phyloP scores from a whole-genome alignment of 2,113 vertebrate species.

The Phalacrocorax aristotelis region DNA sequence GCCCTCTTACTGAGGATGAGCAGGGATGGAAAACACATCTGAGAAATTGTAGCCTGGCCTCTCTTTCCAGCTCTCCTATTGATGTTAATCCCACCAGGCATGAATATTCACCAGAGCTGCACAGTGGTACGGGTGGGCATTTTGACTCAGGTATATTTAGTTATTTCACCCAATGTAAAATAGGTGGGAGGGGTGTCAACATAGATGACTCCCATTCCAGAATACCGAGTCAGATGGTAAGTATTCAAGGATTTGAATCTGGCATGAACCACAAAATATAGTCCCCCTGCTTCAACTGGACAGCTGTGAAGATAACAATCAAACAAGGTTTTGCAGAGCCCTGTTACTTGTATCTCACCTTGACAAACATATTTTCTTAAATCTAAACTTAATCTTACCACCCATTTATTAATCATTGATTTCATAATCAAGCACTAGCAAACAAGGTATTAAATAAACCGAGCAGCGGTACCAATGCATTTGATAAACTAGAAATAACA shows the following conservation, averaged over 20 bases:
- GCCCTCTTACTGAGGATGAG: neutral
- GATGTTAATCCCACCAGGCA: neutral
- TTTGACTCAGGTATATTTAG: neutral
- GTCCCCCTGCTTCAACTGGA: neutral
- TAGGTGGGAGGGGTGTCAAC: neutral
- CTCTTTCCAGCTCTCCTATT: neutral
- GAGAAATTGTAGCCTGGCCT: neutral
- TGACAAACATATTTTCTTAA: slow-evolving; percentile 4
- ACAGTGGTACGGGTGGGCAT: neutral
- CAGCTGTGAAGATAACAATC: neutral
- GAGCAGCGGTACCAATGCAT: slow-evolving; percentile 26
- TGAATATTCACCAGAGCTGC: neutral
- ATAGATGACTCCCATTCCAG: neutral
- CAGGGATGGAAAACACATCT: neutral
- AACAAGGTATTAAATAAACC: slow-evolving; percentile 37
- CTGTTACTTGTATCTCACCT: neutral
- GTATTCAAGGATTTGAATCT: neutral
- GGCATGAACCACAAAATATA: neutral
- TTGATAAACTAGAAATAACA: slow-evolving; percentile 51
- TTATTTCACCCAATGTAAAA: neutral
- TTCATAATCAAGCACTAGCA: slow-evolving; percentile 11
- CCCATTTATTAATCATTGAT: slow-evolving; percentile 42
- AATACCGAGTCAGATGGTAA: neutral
- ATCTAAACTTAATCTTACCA: slow-evolving; percentile 11
- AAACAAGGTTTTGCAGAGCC: neutral